Evolutionary conservation across 2,113 vertebrate species (phyloP).

Genomic region (Illadopsis cleaveri): DNA sequence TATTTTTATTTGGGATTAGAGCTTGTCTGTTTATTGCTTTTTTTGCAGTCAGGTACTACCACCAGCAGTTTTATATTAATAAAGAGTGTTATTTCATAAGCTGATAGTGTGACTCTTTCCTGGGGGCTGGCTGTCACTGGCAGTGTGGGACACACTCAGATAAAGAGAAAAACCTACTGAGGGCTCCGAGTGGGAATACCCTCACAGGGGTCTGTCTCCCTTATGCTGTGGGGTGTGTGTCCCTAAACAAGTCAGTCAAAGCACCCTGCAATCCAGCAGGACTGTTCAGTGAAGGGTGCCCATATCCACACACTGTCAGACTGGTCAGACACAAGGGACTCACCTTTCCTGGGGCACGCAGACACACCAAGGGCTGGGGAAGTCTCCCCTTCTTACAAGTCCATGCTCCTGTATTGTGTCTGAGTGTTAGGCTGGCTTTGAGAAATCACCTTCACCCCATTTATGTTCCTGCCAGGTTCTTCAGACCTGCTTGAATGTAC

Average conservation of each 20-base stretch:
- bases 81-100: neutral
- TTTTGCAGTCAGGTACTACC: neutral
- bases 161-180: neutral
- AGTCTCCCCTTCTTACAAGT: no score
- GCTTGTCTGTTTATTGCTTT: neutral
- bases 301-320: rapidly evolving
- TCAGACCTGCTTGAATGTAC: neutral
- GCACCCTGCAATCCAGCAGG: neutral
- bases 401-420: rapidly evolving
- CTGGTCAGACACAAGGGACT: rapidly evolving
- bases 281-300: no score
- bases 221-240: neutral
- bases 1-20: neutral
- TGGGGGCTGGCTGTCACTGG: rapidly evolving
- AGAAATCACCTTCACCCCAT: neutral
- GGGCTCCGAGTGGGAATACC: neutral
- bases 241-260: rapidly evolving
- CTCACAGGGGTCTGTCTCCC: neutral
- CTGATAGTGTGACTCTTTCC: neutral
- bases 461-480: neutral
- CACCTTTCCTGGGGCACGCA: neutral
- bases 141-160: neutral
- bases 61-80: neutral
- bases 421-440: neutral
- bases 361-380: neutral